Evolutionary conservation across 2,888 invertebrate species (phyloP).

Genomic region (Dendrolimus pini): DNA sequence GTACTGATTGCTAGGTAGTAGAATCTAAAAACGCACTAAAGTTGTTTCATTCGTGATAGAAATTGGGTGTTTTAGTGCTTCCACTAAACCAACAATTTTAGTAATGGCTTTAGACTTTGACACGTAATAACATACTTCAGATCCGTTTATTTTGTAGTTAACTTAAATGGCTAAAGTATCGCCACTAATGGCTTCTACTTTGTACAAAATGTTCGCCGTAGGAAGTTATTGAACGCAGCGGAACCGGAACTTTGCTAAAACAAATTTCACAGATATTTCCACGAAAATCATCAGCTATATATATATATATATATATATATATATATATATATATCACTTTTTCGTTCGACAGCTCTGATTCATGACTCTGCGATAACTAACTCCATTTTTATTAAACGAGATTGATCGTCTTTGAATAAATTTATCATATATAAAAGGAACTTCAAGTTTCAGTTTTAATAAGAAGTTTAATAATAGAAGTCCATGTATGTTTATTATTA

Average conservation of each 20-base stretch:
- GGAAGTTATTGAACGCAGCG: constrained; percentile 17
- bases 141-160: constrained; percentile 4
- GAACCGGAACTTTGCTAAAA: constrained; percentile 17
- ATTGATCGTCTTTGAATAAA: background rate
- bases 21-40: background rate
- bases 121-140: constrained; percentile 1
- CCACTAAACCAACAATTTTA: background rate
- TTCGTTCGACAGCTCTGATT: constrained; percentile 5
- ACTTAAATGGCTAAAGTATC: constrained; percentile 5
- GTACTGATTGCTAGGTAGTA: background rate
- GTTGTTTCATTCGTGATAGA: background rate
- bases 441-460: no score
- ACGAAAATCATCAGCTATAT: background rate
- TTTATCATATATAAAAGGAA: background rate
- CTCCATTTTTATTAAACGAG: background rate
- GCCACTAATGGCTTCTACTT: constrained; percentile 4
- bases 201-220: constrained; percentile 3
- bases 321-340: constrained; percentile 3
- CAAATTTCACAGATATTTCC: constrained; percentile 20
- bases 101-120: background rate
- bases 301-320: constrained; percentile 1
- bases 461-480: no score
- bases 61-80: background rate
- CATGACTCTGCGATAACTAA: background rate
- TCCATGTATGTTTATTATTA: no score